These are phyloP conservation scores for Lampris incognitus DNA, from an alignment of 2,113 vertebrate genomes.

Conservation along the genomic window DNA sequence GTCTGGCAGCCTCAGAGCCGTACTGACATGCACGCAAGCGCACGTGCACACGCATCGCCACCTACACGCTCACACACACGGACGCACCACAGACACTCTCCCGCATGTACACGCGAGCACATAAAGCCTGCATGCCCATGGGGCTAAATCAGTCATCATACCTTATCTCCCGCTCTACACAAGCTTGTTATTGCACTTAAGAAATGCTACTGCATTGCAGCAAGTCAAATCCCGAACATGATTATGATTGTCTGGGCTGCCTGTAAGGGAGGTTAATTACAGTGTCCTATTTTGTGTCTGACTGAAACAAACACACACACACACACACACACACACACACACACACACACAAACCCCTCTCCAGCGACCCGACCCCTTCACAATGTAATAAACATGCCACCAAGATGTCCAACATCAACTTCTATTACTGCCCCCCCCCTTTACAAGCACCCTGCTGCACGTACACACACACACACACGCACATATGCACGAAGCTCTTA, in stretches of 20 bases:
- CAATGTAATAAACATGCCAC: constrained; percentile 28
- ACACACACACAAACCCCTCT: constrained; percentile 9
- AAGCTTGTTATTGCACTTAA: constrained; percentile 32
- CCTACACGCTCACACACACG: constrained; percentile 2
- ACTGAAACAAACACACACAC: not conserved
- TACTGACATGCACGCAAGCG: not conserved
- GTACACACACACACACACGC: not conserved
- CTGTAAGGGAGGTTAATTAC: constrained; percentile 34
- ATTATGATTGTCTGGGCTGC: not conserved
- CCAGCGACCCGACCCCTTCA: no score
- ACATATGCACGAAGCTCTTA: constrained; percentile 39
- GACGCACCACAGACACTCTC: not conserved
- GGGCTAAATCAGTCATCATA: constrained; percentile 64
- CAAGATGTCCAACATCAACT: constrained; percentile 34
- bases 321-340: constrained; percentile 14
- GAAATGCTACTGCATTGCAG: constrained; percentile 59
- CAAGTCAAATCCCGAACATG: constrained; percentile 31
- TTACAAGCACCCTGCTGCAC: no score
- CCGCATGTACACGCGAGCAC: not conserved
- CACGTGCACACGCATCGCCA: not conserved
- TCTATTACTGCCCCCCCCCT: constrained; percentile 17
- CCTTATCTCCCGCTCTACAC: constrained; percentile 44
- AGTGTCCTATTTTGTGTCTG: constrained; percentile 34
- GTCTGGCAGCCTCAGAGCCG: not conserved
- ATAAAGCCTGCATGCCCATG: constrained; percentile 26